These are phyloP conservation scores for Microtus montanus DNA, from an alignment of 2,113 vertebrate species.

Conservation along the genomic window DNA sequence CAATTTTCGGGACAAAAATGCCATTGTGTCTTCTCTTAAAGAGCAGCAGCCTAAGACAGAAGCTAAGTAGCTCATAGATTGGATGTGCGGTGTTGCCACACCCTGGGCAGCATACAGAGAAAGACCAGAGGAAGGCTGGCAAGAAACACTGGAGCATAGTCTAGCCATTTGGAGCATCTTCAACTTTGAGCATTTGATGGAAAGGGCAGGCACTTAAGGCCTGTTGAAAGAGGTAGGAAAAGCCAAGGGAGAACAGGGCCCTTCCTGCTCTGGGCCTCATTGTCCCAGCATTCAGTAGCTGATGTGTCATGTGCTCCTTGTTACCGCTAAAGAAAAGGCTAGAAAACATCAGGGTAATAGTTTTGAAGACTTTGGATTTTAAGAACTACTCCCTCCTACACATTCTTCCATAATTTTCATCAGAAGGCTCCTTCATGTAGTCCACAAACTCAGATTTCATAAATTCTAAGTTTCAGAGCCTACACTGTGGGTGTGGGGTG, in stretches of 20 bases:
- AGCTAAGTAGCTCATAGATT: background rate
- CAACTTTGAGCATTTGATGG: background rate
- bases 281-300: background rate
- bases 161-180: background rate
- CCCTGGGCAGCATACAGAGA: background rate
- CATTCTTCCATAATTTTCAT: slow-evolving; percentile 26
- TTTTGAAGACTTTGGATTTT: background rate
- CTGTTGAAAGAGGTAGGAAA: background rate
- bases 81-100: background rate
- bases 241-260: background rate
- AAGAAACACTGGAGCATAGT: background rate
- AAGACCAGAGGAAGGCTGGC: background rate
- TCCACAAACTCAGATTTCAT: slow-evolving; percentile 27
- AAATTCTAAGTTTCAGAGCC: background rate
- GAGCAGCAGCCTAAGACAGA: background rate
- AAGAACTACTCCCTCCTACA: background rate
- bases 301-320: background rate
- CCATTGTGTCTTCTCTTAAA: background rate
- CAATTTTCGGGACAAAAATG: background rate
- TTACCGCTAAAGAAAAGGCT: background rate
- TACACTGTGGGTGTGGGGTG: background rate
- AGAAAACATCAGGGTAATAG: background rate
- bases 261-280: background rate
- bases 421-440: background rate
- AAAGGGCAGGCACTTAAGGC: background rate